These are phyloP conservation scores for Parauchenoglanis punctatus DNA, from an alignment of 2,797 vertebrate genomes.

Conservation along the genomic window DNA sequence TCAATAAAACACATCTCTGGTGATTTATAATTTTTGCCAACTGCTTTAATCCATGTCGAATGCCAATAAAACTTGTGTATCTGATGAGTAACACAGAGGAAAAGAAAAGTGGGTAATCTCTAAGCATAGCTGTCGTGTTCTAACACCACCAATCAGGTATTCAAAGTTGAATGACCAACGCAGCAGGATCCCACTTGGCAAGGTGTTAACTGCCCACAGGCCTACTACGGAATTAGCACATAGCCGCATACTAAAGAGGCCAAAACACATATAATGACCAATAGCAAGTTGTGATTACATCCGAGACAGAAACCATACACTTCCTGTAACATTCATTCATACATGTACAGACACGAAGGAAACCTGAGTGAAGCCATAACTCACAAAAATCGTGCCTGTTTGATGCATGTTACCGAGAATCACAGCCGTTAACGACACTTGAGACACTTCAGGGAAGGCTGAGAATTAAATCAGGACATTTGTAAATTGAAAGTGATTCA, in stretches of 20 bases:
- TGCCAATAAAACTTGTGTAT: neutral
- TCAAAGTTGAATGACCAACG: constrained; percentile 10
- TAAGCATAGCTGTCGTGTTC: neutral
- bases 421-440: neutral
- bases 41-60: neutral
- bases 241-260: constrained; percentile 45
- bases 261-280: constrained; percentile 12
- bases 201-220: constrained; percentile 52
- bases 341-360: neutral
- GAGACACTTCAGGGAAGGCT: constrained; percentile 15
- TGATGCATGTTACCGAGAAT: neutral
- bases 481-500: neutral
- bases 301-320: constrained; percentile 18
- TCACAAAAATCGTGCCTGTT: neutral
- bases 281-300: constrained; percentile 27
- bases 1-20: neutral
- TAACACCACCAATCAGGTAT: constrained; percentile 14
- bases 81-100: neutral
- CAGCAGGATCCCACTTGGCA: constrained; percentile 20
- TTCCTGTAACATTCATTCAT: constrained; percentile 2
- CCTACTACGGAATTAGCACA: constrained; percentile 49
- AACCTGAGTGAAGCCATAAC: constrained; percentile 1
- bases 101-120: neutral
- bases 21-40: neutral
- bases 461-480: neutral